Evolutionary conservation across 2,797 vertebrate genomes (phyloP), one percentile per base, ranked within the genome.

Genomic region (Oreochromis grahami): DNA sequence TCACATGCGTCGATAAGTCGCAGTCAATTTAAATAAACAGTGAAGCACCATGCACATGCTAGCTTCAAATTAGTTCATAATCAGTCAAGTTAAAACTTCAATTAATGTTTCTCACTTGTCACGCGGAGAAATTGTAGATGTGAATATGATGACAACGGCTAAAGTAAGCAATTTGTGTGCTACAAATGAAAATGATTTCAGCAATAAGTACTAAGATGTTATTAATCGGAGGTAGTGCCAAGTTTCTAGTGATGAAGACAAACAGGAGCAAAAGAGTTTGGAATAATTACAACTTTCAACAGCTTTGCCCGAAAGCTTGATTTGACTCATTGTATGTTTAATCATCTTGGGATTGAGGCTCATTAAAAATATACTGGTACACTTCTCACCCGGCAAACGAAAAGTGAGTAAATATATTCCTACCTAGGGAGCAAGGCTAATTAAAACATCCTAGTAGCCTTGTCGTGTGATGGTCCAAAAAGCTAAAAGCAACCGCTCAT

Each of bases 21-120:
- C 58, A 84, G 87, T 91, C 48, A 91, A 88, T 91, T 91, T 89
- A 89, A 89, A 76, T 34, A 76, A 80, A 32, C 41, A 78, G n/a
- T 29, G 58, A 81, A 83, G 77, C 81, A 56, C 74, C 51, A 13
- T 77, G 70, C 34, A 86, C 82, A 84, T 76, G 72, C 24, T 15
- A 5, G 41, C 85, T 90, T 84, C 72, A 84, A 38, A 52, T 88
- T 45, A 79, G 50, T 85, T 89, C 45, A 79, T 72, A 89, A 87
- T 88, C 63, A 74, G 43, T 72, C 41, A 72, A 72, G 41, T 19
- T 72, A 72, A 72, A 72, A 48, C 41, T 5, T 48, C 9, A 72
- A 3, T 41, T 15, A 2, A 55, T 80, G 12, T 55, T 87, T 79
- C 13, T 52, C 26, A 24, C 8, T 5, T 5, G 5, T 21, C 60